Evolutionary conservation across 2,113 vertebrate species (phyloP), one percentile per base, ranked within the genome.

Genomic region (Tachycineta bicolor): DNA sequence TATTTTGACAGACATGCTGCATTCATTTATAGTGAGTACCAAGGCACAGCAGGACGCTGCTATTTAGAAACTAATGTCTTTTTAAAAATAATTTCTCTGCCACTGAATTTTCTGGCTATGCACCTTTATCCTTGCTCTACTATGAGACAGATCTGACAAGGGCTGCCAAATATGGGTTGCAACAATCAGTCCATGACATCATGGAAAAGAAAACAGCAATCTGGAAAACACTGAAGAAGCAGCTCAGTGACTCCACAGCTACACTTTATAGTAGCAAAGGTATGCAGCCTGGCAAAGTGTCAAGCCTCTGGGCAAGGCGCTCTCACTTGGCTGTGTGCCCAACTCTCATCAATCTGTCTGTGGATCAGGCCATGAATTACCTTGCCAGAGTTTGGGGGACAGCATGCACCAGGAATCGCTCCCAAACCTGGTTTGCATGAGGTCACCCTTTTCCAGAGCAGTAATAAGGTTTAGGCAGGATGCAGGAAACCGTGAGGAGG

Each of bases 281-380:
- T 1, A 62, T 6, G 7, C 41, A 25, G 69, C 12, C 65, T 68
- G 58, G 24, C 39, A 33, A 60, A 74, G 52, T 1, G 14, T 9
- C 64, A 75, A 77, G 59, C 24, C 67, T 28, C 73, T 17, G 46
- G 60, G 25, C 74, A 56, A 47, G 78, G 74, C 21, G 46, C 47
- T 14, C 39, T 31, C 0, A 0, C n/a, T 29, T 17, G 23, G 28
- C 25, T 62, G 1, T 43, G 19, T 64, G 26, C 31, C 29, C 69
- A 14, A 10, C 25, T 52, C 43, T 64, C 47, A 79, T 12, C 47
- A 46, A n/a, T 9, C 55, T 77, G 22, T n/a, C 21, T 43, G 31
- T 26, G 31, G 5, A 55, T 11, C 65, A 71, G 25, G 47, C 33
- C 34, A 52, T 87, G 70, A 80, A 60, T n/a, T 29, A 77, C 31